Percentiles rank a stretch among this genome's conserved stretches.
Evolutionary conservation across 2,888 invertebrate species (phyloP).

Genomic region (Gasteruption jaculator): DNA sequence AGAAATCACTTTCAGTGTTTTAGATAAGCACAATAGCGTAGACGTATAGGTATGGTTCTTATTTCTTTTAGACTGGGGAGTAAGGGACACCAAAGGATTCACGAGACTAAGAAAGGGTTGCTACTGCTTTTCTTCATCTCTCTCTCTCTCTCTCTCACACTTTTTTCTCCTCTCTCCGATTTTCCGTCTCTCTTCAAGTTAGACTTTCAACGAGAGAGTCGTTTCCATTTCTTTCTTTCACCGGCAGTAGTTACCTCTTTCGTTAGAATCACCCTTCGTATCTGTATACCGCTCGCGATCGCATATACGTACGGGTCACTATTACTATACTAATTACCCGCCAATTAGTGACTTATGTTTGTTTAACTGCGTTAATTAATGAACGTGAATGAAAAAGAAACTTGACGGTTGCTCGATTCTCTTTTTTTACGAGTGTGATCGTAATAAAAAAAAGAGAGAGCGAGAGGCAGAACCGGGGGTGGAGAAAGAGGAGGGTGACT

Average conservation of each 20-base stretch:
- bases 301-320: conserved; percentile 35
- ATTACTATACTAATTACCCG: conserved; percentile 44
- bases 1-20: no score
- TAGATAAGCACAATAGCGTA: no score
- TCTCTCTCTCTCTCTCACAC: no score
- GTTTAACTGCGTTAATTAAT: conserved; percentile 47
- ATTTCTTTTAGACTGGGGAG: no score
- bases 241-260: neutral
- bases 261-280: conserved; percentile 6
- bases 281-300: conserved; percentile 10
- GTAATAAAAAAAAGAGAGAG: conserved; percentile 17
- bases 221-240: conserved; percentile 12
- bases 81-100: no score
- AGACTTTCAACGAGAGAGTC: conserved; percentile 8
- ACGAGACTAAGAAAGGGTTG: no score
- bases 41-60: no score
- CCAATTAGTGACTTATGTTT: conserved; percentile 47
- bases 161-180: conserved; percentile 2
- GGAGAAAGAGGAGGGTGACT: conserved; percentile 6
- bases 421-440: conserved; percentile 11
- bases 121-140: no score
- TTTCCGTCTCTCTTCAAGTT: neutral
- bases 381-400: conserved; percentile 43
- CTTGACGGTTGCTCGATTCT: conserved; percentile 30
- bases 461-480: conserved; percentile 15